phyloP scores from a whole-genome alignment of 1,140 invertebrate genomes.

The Muscidifurax raptorellus region DNA sequence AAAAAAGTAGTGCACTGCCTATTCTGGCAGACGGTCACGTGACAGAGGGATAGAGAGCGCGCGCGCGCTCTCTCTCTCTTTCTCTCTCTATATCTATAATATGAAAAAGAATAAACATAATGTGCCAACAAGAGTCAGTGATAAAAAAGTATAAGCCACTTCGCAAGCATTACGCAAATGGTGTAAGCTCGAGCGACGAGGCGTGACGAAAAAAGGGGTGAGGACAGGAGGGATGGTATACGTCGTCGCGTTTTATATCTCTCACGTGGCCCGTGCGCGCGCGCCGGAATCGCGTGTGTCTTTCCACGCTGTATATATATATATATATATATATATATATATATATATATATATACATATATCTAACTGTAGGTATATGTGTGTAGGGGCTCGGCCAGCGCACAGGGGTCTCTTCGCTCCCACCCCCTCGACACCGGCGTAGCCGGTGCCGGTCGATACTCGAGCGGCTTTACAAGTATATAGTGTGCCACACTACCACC shows the following conservation, averaged over 20 bases:
- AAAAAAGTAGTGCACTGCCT: constrained; percentile 22
- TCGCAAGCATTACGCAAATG: no score
- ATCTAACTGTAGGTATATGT: constrained; percentile 41
- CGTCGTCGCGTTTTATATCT: not conserved
- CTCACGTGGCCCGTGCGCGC: constrained; percentile 41
- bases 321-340: no score
- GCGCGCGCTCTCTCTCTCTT: not conserved
- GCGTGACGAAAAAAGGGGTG: not conserved
- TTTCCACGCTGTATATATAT: not conserved
- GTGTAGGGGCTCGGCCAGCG: constrained; percentile 44
- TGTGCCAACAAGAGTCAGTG: not conserved
- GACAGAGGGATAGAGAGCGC: not conserved
- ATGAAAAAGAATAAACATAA: not conserved
- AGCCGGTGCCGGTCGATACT: constrained; percentile 61
- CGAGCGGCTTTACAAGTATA: constrained; percentile 28
- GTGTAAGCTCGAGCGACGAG: no score
- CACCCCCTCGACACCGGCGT: constrained; percentile 44
- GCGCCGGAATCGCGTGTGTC: constrained; percentile 21
- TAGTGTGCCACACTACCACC: not conserved
- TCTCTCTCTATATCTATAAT: not conserved
- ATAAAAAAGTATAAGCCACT: not conserved
- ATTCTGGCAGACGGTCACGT: constrained; percentile 36
- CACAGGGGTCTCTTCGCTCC: not conserved
- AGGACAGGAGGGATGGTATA: not conserved
- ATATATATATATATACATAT: not conserved